Conservation (phyloP, 1,140 invertebrate genomes). For the Asobara japonica region DNA sequence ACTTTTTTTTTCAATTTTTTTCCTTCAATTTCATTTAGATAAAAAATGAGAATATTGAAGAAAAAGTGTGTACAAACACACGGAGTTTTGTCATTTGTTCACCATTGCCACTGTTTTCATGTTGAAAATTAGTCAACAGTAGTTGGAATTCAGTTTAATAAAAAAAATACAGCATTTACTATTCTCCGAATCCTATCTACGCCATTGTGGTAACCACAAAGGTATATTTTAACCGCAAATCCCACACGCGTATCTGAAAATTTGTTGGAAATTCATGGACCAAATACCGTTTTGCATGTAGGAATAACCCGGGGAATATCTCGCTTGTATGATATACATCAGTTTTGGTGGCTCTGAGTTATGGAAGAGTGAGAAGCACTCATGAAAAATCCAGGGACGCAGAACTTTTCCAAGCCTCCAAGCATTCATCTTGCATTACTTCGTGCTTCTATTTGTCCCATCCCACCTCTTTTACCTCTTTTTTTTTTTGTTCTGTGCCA, state of each 20-base stretch:
- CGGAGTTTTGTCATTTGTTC: background rate
- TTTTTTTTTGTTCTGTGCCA: background rate
- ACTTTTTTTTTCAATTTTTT: no score
- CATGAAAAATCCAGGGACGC: slow-evolving; percentile 13
- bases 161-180: background rate
- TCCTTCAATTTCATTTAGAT: no score
- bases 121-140: background rate
- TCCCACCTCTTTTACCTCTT: background rate
- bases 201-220: slow-evolving; percentile 7
- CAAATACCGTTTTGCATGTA: slow-evolving; percentile 24
- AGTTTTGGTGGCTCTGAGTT: slow-evolving; percentile 8
- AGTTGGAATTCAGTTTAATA: background rate
- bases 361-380: slow-evolving; percentile 27
- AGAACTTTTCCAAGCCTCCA: slow-evolving; percentile 3
- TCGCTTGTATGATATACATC: slow-evolving; percentile 21
- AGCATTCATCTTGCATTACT: background rate
- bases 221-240: slow-evolving; percentile 27
- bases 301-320: slow-evolving; percentile 17
- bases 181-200: background rate
- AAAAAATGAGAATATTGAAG: background rate
- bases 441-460: slow-evolving; percentile 2
- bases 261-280: slow-evolving; percentile 36
- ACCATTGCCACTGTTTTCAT: background rate
- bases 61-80: background rate
- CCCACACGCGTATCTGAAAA: slow-evolving; percentile 28